Evolutionary conservation across 2,797 vertebrate genomes (phyloP), one percentile per base, ranked within the genome.

Genomic region (Diceros bicornis): DNA sequence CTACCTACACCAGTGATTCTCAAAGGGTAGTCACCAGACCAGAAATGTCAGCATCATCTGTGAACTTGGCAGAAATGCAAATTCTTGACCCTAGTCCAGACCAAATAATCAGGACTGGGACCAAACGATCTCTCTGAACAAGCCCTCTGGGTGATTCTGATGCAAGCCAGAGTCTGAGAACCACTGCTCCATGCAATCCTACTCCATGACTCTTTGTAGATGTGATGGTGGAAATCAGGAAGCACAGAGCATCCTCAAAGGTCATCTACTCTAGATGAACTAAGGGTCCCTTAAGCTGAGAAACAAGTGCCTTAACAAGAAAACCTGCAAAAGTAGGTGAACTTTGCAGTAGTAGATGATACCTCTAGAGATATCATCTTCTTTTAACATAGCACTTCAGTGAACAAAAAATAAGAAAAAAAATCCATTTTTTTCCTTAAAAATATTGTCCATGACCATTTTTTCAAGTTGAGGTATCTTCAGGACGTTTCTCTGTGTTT

Each of bases 361-460:
- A 57, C 20, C 62, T 85, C 68, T 52, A 62, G 61, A 62, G 57
- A 79, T 27, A 32, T 4, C 16, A 79, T 57, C 18, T 91, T 78
- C 78, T 91, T 95, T 94, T 62, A 75, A 82, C 50, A 79, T 1
- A 89, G 82, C 47, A 27, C 50, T 87, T 69, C 41, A n/a, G 6
- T 84, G 61, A 88, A 72, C 52, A 94, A 94, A 74, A 59, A 86
- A 86, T 44, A 74, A 86, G 59, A 71, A 90, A 37, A 81, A 90
- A 27, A 74, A 25, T 50, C 4, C 23, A 20, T 16, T 32, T 87
- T 87, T n/a, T 34, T 44, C 23, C 66, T 52, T 85, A 66, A 90
- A 83, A 89, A 44, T 82, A 88, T 68, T 29, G 23, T 16, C 44
- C 7, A 4, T 61, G 27, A 47, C 6, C 47, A 55, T 50, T 91